Evolutionary conservation across 2,888 invertebrate species (phyloP).

Genomic region (Drosophila kambysellisi): DNA sequence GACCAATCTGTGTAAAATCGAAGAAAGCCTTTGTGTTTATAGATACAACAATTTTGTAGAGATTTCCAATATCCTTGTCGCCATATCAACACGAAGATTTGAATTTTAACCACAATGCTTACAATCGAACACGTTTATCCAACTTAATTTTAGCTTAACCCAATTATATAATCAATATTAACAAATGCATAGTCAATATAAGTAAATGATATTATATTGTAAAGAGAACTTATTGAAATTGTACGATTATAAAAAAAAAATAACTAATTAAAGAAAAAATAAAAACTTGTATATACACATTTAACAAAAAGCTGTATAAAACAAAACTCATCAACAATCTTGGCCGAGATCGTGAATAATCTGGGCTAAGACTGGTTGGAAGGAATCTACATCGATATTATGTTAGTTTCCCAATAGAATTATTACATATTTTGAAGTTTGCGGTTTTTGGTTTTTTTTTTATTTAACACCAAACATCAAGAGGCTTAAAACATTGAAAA

Average conservation of each 20-base stretch:
- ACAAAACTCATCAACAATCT: background rate
- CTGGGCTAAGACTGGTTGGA: background rate
- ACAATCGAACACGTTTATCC: constrained; percentile 47
- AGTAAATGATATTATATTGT: constrained; percentile 71
- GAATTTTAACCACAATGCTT: constrained; percentile 60
- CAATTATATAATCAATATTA: constrained; percentile 57
- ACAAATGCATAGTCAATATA: constrained; percentile 71
- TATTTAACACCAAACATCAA: constrained; percentile 77
- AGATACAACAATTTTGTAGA: constrained; percentile 33
- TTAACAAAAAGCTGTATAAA: constrained; percentile 14
- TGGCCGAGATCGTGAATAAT: background rate
- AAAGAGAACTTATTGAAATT: constrained; percentile 74
- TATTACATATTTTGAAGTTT: background rate
- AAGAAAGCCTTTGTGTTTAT: constrained; percentile 22
- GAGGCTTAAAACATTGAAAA: constrained; percentile 69
- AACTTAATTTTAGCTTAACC: constrained; percentile 62
- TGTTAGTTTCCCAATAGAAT: background rate
- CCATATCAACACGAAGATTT: constrained; percentile 75
- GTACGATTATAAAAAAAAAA: constrained; percentile 60
- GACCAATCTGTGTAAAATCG: constrained; percentile 66
- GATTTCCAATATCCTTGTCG: constrained; percentile 68
- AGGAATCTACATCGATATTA: background rate
- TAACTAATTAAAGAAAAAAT: constrained; percentile 50
- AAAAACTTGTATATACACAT: constrained; percentile 67
- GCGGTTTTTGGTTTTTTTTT: constrained; percentile 34